Evolutionary conservation across 1,140 invertebrate genomes (phyloP).

Genomic region (Proctacanthus coquilletti): DNA sequence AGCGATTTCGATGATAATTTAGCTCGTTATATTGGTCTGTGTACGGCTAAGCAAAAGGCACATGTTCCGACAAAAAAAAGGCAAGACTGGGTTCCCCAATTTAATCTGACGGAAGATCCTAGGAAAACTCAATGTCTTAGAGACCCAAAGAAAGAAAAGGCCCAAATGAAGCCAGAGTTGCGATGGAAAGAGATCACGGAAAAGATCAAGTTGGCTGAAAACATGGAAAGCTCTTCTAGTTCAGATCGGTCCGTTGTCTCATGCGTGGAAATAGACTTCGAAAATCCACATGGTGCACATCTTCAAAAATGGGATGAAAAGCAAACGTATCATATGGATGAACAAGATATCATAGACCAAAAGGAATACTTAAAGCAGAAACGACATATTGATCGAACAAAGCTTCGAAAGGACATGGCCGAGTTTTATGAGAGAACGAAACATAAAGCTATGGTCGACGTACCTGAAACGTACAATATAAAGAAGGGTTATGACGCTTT

Average conservation of each 20-base stretch:
- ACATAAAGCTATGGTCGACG: slow-evolving; percentile 12
- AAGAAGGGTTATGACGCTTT: not conserved
- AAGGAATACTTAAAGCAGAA: slow-evolving; percentile 16
- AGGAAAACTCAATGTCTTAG: slow-evolving; percentile 16
- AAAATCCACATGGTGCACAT: slow-evolving; percentile 21
- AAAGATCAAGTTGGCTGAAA: slow-evolving; percentile 21
- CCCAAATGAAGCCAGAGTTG: slow-evolving; percentile 13
- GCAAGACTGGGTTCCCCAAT: too few relatives aligned
- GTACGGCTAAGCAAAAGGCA: too few relatives aligned
- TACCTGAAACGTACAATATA: slow-evolving; percentile 2
- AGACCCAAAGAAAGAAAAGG: slow-evolving; percentile 16
- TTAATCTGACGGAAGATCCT: slow-evolving; percentile 25
- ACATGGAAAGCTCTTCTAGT: slow-evolving; percentile 15
- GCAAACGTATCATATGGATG: slow-evolving; percentile 21
- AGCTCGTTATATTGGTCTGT: too few relatives aligned
- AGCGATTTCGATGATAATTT: too few relatives aligned
- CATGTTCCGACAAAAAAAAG: too few relatives aligned
- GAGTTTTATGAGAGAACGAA: slow-evolving; percentile 15
- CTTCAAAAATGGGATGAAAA: slow-evolving; percentile 27
- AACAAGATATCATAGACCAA: slow-evolving; percentile 21
- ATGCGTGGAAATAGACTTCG: slow-evolving; percentile 23
- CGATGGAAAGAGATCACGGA: slow-evolving; percentile 15
- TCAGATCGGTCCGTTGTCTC: slow-evolving; percentile 16
- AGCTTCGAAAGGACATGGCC: slow-evolving; percentile 11
- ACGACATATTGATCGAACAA: slow-evolving; percentile 16